Evolutionary conservation across 2,797 vertebrate species (phyloP), one percentile per base, ranked within the genome.

Genomic region (Lagorchestes hirsutus): DNA sequence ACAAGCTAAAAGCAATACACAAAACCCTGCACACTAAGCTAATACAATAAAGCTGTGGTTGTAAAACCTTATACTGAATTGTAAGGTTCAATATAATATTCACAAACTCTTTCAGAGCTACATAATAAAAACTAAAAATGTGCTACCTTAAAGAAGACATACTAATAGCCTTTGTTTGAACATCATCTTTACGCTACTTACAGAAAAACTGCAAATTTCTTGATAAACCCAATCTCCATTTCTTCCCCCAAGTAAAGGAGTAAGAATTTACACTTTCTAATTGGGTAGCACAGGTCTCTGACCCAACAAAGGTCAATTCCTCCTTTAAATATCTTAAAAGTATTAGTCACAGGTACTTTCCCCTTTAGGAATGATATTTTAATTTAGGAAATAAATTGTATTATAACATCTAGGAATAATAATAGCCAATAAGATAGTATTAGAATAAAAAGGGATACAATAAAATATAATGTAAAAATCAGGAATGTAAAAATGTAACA

Each of bases 281-380:
- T 82, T 95, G 90, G 96, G 94, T 52, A 94, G 92, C 55, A 96
- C 93, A 94, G 92, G 92, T 94, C 67, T 92, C 54, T 95, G 46
- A 95, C 90, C 92, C 40, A 98, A 90, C 52, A 54, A 95, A 93
- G 5, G 91, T 96, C 94, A 98, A 97, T 94, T 91, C 90, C 93
- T 74, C 59, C 97, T 97, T 97, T 95, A 98, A 97, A 94, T 18
- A 96, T 92, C 74, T 97, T 95, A 93, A 96, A 96, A 82, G 92
- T 93, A 96, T 97, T 96, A 97, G 67, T 46, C 90, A 94, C 3
- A 95, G 95, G 93, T 18, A 95, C 34, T 62, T 94, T 46, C 91
- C 57, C 55, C n/a, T 93, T 96, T 93, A 94, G 94, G 97, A 55
- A 55, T 57, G 3, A 95, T 90, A 91, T 62, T 95, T 54, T 46